phyloP scores from a whole-genome alignment of 1,140 invertebrate species.

The Halesus radiatus region DNA sequence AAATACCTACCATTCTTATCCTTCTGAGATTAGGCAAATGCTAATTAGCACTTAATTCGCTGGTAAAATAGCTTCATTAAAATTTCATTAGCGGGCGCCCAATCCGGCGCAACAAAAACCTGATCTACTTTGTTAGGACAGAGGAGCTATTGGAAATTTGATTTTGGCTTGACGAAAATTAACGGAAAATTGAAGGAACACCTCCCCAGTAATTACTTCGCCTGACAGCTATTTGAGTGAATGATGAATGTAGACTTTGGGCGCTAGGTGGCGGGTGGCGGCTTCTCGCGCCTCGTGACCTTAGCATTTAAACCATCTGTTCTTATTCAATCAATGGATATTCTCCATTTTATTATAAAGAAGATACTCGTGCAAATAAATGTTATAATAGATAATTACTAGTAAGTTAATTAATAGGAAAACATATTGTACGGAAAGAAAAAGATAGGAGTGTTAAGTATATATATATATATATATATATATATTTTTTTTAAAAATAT shows the following conservation, averaged over 20 bases:
- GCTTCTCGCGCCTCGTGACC: neutral
- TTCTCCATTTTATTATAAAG: too few relatives aligned
- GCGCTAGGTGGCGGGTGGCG: neutral
- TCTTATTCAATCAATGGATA: too few relatives aligned
- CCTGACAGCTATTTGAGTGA: conserved; percentile 14
- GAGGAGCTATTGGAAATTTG: neutral
- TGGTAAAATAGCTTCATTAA: neutral
- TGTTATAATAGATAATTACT: too few relatives aligned
- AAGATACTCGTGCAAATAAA: too few relatives aligned
- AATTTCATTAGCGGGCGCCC: conserved; percentile 18
- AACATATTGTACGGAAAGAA: too few relatives aligned
- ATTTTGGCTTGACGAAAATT: conserved; percentile 23
- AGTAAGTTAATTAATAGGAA: too few relatives aligned
- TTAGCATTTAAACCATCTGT: neutral
- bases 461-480: too few relatives aligned
- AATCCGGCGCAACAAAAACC: neutral
- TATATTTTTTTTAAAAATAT: too few relatives aligned
- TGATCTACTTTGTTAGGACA: neutral
- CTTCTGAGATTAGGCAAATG: too few relatives aligned
- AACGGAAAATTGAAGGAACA: conserved; percentile 19
- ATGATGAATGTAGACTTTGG: conserved; percentile 30
- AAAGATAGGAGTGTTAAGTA: too few relatives aligned
- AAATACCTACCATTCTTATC: too few relatives aligned
- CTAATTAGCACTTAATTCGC: too few relatives aligned
- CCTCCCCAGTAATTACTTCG: conserved; percentile 8